A percentile compares a stretch with the other conserved stretches of the same genome.
These are phyloP conservation scores for Lucifuga dentata DNA, from an alignment of 2,113 vertebrate genomes.

Conservation along the genomic window DNA sequence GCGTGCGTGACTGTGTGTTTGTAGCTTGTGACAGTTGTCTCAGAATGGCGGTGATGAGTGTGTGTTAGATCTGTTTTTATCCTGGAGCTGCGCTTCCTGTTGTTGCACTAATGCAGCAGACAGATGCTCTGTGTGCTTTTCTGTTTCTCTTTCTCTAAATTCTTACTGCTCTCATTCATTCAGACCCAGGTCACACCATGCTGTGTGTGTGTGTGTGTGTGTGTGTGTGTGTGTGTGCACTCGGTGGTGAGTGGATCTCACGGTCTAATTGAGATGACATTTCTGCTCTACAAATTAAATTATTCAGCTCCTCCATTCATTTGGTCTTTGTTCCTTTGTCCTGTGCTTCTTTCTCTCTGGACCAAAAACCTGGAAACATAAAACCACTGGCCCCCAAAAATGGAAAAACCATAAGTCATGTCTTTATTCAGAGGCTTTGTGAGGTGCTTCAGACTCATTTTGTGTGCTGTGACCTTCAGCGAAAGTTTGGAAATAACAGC, in stretches of 20 bases:
- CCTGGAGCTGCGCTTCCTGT: slow-evolving; percentile 25
- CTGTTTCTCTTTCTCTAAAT: slow-evolving; percentile 1
- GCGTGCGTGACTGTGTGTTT: slow-evolving; percentile 11
- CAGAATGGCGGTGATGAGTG: slow-evolving; percentile 40
- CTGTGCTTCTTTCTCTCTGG: slow-evolving; percentile 32
- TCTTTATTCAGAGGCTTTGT: slow-evolving; percentile 42
- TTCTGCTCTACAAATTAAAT: slow-evolving; percentile 70
- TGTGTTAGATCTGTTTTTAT: slow-evolving; percentile 57
- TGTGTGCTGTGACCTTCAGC: slow-evolving; percentile 40
- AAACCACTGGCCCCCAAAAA: slow-evolving; percentile 61
- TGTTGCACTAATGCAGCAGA: slow-evolving; percentile 50
- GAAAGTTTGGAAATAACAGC: slow-evolving; percentile 26
- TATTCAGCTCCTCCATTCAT: slow-evolving; percentile 67
- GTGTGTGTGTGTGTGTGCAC: slow-evolving; percentile 5
- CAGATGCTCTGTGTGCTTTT: slow-evolving; percentile 45
- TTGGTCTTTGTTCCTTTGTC: slow-evolving; percentile 61
- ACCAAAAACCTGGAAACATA: slow-evolving; percentile 59
- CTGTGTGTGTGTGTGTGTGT: slow-evolving; percentile 7
- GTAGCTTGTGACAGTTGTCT: slow-evolving; percentile 17
- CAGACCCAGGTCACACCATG: slow-evolving; percentile 32
- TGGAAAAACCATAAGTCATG: slow-evolving; percentile 49
- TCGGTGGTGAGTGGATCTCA: slow-evolving; percentile 43
- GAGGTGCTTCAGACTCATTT: slow-evolving; percentile 31
- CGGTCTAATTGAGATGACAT: slow-evolving; percentile 68
- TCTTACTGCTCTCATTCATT: slow-evolving; percentile 30